These are phyloP conservation scores for Drosophila punjabiensis DNA, from an alignment of 1,140 invertebrate genomes.

Conservation along the genomic window DNA sequence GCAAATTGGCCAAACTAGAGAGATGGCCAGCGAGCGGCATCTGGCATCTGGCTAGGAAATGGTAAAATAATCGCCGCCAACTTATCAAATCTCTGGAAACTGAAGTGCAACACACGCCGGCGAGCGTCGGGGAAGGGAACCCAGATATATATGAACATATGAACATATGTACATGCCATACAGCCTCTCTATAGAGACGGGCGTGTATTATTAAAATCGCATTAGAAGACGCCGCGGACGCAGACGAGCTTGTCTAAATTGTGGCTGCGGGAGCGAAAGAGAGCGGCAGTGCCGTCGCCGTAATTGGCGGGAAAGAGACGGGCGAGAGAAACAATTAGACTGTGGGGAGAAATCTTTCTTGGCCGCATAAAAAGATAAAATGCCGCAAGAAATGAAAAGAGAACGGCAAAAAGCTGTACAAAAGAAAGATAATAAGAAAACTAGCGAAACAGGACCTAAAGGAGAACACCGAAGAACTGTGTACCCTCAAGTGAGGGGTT, in stretches of 20 bases:
- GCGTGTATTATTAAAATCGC: conserved; percentile 85
- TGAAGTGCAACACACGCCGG: conserved; percentile 63
- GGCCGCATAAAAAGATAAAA: conserved; percentile 47
- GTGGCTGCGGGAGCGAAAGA: conserved; percentile 43
- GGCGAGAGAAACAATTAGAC: conserved; percentile 69
- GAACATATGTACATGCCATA: conserved; percentile 7
- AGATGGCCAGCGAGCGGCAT: conserved; percentile 6
- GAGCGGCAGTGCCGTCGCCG: conserved; percentile 1
- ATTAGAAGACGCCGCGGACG: conserved; percentile 76
- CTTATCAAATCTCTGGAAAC: conserved; percentile 78
- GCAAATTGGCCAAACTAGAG: conserved; percentile 69
- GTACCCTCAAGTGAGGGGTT: not conserved
- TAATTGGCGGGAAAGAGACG: conserved; percentile 17
- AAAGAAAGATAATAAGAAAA: conserved; percentile 27
- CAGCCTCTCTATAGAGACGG: conserved; percentile 57
- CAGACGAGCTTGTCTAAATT: conserved; percentile 72
- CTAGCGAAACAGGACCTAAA: conserved; percentile 14
- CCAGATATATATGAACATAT: conserved; percentile 11
- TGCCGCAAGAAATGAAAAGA: conserved; percentile 50
- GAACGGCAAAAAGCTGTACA: conserved; percentile 15
- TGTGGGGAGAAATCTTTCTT: conserved; percentile 66
- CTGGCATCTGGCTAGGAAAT: conserved; percentile 65
- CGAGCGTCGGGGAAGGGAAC: conserved; percentile 4
- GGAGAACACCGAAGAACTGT: not conserved
- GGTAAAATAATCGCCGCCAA: conserved; percentile 82